Base-by-base conservation (phyloP, 2,797 vertebrate genomes). In the Sebastiscus albofasciatus region DNA sequence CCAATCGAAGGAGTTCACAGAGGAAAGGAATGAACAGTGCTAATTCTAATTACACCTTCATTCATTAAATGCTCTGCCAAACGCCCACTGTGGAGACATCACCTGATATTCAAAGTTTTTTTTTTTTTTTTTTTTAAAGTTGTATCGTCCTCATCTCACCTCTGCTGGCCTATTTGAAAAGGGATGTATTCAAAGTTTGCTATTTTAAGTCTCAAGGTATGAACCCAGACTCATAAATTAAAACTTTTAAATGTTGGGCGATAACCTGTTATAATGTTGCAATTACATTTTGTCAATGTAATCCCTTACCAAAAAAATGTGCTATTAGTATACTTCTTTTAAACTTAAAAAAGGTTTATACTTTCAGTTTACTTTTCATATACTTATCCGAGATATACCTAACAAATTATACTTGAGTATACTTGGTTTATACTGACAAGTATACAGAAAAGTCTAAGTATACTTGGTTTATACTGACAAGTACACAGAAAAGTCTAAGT, bases 111-210 rank as follows among this genome's bases (percentile, higher is more conserved):
- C 36, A 85, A 71, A 83, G 78, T 68, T 9, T 52, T 20, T 67
- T 66, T 60, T 31, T 65, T 54, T 20, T 58, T 66, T 72, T 36
- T 68, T 66, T 67, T 67, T 75, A 54, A 56, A 69, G 20, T 78
- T 31, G 31, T 66, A 42, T 78, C 92, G 91, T 94, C 92, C 94
- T 93, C 89, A 88, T 75, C 86, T 94, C 90, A 94, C 88, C 91
- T 86, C 85, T 78, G 59, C 58, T 73, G 70, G 81, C 61, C 68
- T 20, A 34, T 67, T 54, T 67, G 61, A 72, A 77, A 72, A 65
- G 14, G 10, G 10, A 13, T 54, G 34, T 22, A 60, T 39, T 78
- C 33, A 70, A 70, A 69, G 49, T 87, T 82, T 82, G 68, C 54
- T 88, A 82, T 86, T 84, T 86, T 79, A 79, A 67, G 65, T 80